Conservation (phyloP, 2,113 vertebrate species). For the Scytalopus superciliaris region DNA sequence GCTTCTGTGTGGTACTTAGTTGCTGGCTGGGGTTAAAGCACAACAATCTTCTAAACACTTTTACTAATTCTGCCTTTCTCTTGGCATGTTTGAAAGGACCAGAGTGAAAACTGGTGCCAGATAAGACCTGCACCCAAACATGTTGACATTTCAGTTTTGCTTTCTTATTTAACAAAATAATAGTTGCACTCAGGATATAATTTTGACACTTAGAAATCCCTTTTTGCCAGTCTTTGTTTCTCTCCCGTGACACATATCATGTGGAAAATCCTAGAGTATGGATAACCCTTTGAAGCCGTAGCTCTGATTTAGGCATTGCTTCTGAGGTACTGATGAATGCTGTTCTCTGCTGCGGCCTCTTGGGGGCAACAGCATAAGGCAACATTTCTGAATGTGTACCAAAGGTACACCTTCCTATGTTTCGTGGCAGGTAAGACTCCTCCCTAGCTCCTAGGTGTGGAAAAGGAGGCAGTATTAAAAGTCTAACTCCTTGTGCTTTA, state of each 20-base stretch:
- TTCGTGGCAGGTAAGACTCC: neutral
- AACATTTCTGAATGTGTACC: neutral
- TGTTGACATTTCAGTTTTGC: neutral
- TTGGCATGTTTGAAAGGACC: neutral
- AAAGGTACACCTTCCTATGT: neutral
- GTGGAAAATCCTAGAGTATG: neutral
- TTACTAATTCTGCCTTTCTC: neutral
- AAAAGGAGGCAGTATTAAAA: neutral
- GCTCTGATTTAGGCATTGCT: neutral
- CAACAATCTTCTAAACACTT: neutral
- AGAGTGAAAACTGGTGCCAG: neutral
- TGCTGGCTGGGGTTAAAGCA: neutral
- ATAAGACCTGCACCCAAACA: neutral
- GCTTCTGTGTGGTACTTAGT: neutral
- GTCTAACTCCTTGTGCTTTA: neutral
- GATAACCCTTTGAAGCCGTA: neutral
- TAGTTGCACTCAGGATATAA: neutral
- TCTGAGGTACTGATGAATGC: neutral
- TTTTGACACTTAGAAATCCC: neutral
- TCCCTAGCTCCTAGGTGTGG: neutral
- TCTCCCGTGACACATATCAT: neutral
- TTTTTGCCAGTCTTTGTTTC: neutral
- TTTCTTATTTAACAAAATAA: neutral
- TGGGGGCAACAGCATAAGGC: slow-evolving; percentile 4
- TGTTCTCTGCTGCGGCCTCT: neutral